phyloP scores from a whole-genome alignment of 2,113 vertebrate genomes.

The Alethe diademata region DNA sequence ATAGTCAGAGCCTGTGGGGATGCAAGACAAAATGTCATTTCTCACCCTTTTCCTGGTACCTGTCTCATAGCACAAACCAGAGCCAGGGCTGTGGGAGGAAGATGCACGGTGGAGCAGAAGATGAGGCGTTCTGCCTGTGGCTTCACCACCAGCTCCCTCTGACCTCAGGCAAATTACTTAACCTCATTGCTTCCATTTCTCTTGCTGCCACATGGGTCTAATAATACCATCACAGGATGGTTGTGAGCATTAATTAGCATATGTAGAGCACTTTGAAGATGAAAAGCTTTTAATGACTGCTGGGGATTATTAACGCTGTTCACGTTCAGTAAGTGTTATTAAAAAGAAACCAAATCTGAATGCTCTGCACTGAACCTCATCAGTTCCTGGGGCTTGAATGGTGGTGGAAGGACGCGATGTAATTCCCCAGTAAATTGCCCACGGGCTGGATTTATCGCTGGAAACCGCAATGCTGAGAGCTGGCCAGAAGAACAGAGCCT shows the following conservation, averaged over 20 bases:
- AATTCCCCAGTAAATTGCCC: conserved; percentile 28
- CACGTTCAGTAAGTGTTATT: conserved; percentile 50
- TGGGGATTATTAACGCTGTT: conserved; percentile 40
- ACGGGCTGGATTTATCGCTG: conserved; percentile 1
- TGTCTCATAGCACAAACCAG: background rate
- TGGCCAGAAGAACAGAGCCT: background rate
- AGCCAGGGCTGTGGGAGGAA: background rate
- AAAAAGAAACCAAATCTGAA: conserved; percentile 50
- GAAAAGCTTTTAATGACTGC: conserved; percentile 54
- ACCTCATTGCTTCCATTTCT: conserved; percentile 47
- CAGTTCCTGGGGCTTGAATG: conserved; percentile 26
- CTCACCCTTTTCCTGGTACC: background rate
- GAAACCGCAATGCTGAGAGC: background rate
- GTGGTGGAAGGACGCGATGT: background rate
- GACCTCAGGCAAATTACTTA: conserved; percentile 46
- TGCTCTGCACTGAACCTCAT: conserved; percentile 39
- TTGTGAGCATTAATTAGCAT: conserved; percentile 62
- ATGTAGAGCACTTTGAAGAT: conserved; percentile 60
- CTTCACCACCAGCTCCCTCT: background rate
- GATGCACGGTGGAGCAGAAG: background rate
- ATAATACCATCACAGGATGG: conserved; percentile 23
- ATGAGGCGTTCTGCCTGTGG: background rate
- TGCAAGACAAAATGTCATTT: background rate
- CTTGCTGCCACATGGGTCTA: conserved; percentile 42
- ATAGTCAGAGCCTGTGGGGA: background rate